Evolutionary conservation across 1,140 invertebrate genomes (phyloP), one percentile per base, ranked within the genome.

Genomic region (Habropoda laboriosa): DNA sequence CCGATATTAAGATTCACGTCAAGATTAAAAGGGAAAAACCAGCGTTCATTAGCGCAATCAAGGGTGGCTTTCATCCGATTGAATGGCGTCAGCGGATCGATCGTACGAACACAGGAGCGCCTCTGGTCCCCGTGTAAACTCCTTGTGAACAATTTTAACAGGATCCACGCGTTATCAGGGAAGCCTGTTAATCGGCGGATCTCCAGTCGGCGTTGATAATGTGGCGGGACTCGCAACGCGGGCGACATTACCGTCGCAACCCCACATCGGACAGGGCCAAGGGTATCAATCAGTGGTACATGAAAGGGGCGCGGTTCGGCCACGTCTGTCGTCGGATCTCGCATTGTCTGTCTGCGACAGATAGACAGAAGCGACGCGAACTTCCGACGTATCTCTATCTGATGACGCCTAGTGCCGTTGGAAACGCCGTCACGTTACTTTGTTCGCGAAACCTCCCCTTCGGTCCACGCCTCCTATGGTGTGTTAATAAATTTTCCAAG

Each of bases 261-360:
- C 85, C 78, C 71, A 83, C 79, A 68, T 80, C 63, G 81, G 84
- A 87, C 87, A 80, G 83, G 79, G 78, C 78, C 83, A 70, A 83
- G 88, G 88, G 85, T 89, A 89, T 89, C 88, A 88, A 88, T 89
- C 87, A 89, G 87, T 38, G 86, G 77, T 89, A 89, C 88, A 89
- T 87, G 88, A 88, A 89, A 89, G 88, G 88, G 88, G 88, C 88
- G 88, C 87, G 87, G 83, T 85, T 82, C 83, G 86, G 80, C 80
- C 80, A 79, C 87, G 87, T 88, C 87, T 82, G 81, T 86, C 88
- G 71, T 87, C 81, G 83, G 77, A 88, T 87, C 85, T 87, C 83
- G 83, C 77, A 87, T 88, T 88, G 88, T 89, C 88, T 89, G 88
- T 68, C 66, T 73, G 60, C 86, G 87, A 89, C 88, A 88, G 87